Base-by-base conservation (phyloP, 2,888 invertebrate species). In the Andrena bucephala region DNA sequence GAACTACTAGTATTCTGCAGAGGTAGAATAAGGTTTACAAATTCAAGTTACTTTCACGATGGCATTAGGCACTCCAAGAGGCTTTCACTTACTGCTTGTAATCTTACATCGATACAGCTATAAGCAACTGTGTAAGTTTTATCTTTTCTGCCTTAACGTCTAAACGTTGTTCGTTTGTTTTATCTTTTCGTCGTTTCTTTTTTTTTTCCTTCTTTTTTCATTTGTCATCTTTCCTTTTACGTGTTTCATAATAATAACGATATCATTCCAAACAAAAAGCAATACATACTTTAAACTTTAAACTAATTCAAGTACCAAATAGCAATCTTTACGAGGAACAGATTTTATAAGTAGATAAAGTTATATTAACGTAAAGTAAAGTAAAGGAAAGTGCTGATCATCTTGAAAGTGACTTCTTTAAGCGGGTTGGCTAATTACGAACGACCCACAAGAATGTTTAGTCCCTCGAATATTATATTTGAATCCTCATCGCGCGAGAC, bases 1-100 rank as follows among this genome's bases (percentile, higher is more conserved):
- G 82, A 87, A 90, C 83, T 85, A 85, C 85, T 91, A 91, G 89
- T 90, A 90, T 90, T 88, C 87, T 87, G 85, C 86, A 85, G 77
- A 87, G 71, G 78, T 89, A 88, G 87, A 90, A 84, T 87, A 84
- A 87, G 83, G 81, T 83, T 87, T 91, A 83, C 69, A 86, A 89
- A 86, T 89, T 81, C 71, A 70, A 85, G 89, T 88, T 87, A 85
- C 87, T 88, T 88, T 89, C 87, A 82, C n/a, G 88, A 84, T 87
- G 84, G 62, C 71, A 36, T 77, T 81, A 69, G 67, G 54, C 84
- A 79, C 86, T 86, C 74, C 60, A 79, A 54, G 60, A 75, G 57
- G 60, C 59, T 73, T 73, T 73, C 78, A 59, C 60, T 77, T 57
- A 71, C 66, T 57, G 57, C 68, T 52, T 75, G 36, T 66, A 72